Conservation (phyloP, 2,888 invertebrate genomes). For the Torymus texanus region DNA sequence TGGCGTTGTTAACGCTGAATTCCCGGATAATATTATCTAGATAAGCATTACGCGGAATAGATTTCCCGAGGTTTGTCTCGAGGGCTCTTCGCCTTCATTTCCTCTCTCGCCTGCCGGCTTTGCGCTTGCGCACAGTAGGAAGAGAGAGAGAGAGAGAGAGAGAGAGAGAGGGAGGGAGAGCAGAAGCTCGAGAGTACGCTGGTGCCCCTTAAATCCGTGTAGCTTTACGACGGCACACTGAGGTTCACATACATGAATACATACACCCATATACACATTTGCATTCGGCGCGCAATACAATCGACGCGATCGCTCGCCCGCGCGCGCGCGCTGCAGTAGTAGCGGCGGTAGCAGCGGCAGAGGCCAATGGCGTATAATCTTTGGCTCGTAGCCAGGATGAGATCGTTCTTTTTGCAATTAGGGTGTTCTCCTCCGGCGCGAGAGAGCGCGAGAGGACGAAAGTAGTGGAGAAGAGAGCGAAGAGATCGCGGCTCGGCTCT, state of each 20-base stretch:
- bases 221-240: conserved; percentile 16
- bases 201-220: conserved; percentile 3
- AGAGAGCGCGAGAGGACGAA: not conserved
- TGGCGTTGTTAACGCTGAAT: too few species aligned
- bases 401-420: conserved; percentile 37
- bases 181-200: too few species aligned
- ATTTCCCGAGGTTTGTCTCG: conserved; percentile 33
- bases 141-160: too few species aligned
- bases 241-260: too few species aligned
- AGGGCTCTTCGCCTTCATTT: not conserved
- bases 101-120: too few species aligned
- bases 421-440: not conserved
- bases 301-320: not conserved
- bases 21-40: conserved; percentile 5
- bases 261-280: not conserved
- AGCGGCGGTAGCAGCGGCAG: not conserved
- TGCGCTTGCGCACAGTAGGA: too few species aligned
- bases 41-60: conserved; percentile 27
- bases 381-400: conserved; percentile 9
- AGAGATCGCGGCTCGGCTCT: too few species aligned
- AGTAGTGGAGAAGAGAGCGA: too few species aligned
- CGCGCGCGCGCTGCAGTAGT: too few species aligned
- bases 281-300: conserved; percentile 2
- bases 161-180: too few species aligned
- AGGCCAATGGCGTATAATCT: conserved; percentile 8